phyloP scores from a whole-genome alignment of 2,888 invertebrate genomes.

The Phoenoteleia sp. region DNA sequence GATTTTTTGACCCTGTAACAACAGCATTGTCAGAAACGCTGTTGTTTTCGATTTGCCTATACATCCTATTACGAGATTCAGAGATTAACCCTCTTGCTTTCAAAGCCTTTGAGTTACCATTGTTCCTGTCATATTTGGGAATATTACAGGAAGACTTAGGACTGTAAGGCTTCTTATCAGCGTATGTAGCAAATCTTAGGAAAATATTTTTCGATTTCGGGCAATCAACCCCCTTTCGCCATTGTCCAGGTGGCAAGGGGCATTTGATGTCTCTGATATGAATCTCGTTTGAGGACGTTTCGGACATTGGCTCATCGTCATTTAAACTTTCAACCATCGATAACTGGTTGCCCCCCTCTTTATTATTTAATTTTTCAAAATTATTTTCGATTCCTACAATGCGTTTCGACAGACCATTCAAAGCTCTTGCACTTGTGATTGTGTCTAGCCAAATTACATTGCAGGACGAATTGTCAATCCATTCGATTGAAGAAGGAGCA shows the following conservation, averaged over 20 bases:
- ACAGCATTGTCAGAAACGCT: no score
- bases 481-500: slow-evolving; percentile 93
- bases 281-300: slow-evolving; percentile 78
- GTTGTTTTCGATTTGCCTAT: slow-evolving; percentile 78
- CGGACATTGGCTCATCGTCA: slow-evolving; percentile 38
- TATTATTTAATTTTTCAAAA: slow-evolving; percentile 33
- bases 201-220: slow-evolving; percentile 90
- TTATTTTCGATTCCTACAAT: slow-evolving; percentile 82
- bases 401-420: slow-evolving; percentile 88
- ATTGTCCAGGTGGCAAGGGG: slow-evolving; percentile 91
- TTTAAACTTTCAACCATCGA: slow-evolving; percentile 57
- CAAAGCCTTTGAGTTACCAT: slow-evolving; percentile 88
- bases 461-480: slow-evolving; percentile 94
- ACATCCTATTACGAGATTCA: slow-evolving; percentile 86
- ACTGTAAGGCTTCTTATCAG: slow-evolving; percentile 92
- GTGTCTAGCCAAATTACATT: slow-evolving; percentile 90
- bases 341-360: slow-evolving; percentile 71
- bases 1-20: no score
- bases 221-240: slow-evolving; percentile 91
- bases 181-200: slow-evolving; percentile 92
- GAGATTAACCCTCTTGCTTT: slow-evolving; percentile 86
- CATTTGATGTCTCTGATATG: slow-evolving; percentile 87
- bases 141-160: no score
- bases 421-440: slow-evolving; percentile 88
- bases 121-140: no score